phyloP scores from a whole-genome alignment of 1,140 invertebrate genomes.

The Lucilia sericata region DNA sequence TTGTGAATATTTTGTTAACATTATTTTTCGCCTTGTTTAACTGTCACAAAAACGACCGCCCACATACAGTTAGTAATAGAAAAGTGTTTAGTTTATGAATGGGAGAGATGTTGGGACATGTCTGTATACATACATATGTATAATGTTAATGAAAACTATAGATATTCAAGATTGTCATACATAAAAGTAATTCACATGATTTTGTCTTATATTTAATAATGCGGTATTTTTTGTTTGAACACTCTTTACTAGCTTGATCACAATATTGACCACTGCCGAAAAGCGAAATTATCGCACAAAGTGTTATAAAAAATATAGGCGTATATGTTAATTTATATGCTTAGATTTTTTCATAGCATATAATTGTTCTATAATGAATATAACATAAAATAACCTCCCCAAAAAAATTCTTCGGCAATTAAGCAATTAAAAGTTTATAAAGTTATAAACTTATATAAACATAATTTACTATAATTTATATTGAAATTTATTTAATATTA shows the following conservation, averaged over 20 bases:
- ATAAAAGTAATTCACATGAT: not conserved
- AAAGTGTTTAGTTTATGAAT: not conserved
- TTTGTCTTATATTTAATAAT: not conserved
- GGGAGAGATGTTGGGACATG: not conserved
- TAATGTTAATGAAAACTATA: not conserved
- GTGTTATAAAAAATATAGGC: too few species aligned
- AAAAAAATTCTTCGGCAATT: too few species aligned
- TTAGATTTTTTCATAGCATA: too few species aligned
- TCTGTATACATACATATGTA: not conserved
- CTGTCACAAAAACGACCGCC: constrained; percentile 14
- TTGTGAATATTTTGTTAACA: not conserved
- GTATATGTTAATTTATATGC: too few species aligned
- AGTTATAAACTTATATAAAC: too few species aligned
- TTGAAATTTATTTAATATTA: too few species aligned
- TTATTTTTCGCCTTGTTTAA: not conserved
- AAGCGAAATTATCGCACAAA: too few species aligned
- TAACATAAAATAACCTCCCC: too few species aligned
- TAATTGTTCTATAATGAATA: too few species aligned
- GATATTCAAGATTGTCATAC: not conserved
- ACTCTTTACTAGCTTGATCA: not conserved
- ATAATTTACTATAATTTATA: too few species aligned
- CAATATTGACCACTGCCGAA: too few species aligned
- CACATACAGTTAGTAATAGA: not conserved
- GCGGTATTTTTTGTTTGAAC: constrained; percentile 3
- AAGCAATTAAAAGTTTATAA: too few species aligned